Conservation (phyloP, 2,113 vertebrate genomes). For the Hippopotamus amphibius region DNA sequence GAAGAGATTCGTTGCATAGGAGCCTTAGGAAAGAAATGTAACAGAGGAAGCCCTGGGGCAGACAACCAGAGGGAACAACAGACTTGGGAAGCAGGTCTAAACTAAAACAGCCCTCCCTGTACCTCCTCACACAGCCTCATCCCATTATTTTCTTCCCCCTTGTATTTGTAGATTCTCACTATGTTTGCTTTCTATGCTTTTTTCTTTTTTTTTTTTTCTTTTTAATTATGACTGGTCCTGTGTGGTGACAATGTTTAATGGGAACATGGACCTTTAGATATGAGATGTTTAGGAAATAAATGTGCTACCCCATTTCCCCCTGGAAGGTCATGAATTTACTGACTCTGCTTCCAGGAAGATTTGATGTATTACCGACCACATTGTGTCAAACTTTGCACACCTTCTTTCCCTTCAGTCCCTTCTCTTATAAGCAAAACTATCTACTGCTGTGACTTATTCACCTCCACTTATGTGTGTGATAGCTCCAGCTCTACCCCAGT, state of each 20-base stretch:
- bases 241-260: constrained; percentile 16
- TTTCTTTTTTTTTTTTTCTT: not conserved
- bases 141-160: not conserved
- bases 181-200: not conserved
- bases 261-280: constrained; percentile 34
- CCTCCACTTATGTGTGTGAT: not conserved
- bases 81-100: not conserved
- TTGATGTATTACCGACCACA: not conserved
- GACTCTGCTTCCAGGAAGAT: constrained; percentile 29
- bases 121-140: not conserved
- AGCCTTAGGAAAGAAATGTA: not conserved
- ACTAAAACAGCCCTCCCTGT: not conserved
- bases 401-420: not conserved
- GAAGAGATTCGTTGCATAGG: not conserved
- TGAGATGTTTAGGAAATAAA: constrained; percentile 52
- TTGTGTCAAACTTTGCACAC: not conserved
- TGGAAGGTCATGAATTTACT: constrained; percentile 43
- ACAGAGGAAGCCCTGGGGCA: not conserved
- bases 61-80: not conserved
- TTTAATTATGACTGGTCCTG: not conserved
- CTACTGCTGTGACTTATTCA: not conserved
- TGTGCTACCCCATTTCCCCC: not conserved
- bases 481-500: not conserved
- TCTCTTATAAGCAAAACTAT: constrained; percentile 5
- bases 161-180: constrained; percentile 45